phyloP scores from a whole-genome alignment of 2,888 invertebrate species.

The Baronia brevicornis region DNA sequence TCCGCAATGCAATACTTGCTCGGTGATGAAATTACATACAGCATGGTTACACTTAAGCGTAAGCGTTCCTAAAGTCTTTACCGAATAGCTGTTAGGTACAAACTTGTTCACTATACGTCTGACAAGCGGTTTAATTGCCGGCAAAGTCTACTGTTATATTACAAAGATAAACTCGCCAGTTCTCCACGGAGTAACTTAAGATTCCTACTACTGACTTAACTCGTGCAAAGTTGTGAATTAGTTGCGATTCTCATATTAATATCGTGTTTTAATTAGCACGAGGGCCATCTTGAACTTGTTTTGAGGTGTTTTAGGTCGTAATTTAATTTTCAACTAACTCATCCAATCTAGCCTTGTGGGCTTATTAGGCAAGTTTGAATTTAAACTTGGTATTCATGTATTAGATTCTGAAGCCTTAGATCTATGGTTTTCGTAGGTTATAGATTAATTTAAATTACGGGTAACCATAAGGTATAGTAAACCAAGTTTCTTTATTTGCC shows the following conservation, averaged over 20 bases:
- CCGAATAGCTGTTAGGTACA: neutral
- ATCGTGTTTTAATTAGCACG: constrained; percentile 7
- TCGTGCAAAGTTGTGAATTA: constrained; percentile 6
- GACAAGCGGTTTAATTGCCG: constrained; percentile 3
- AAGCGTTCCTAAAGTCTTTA: neutral
- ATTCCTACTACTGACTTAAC: constrained; percentile 8
- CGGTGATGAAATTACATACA: too few relatives aligned
- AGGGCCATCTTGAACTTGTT: neutral
- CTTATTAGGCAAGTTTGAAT: constrained; percentile 5
- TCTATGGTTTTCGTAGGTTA: too few relatives aligned
- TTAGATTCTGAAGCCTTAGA: too few relatives aligned
- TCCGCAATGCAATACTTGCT: too few relatives aligned
- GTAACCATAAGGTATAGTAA: too few relatives aligned
- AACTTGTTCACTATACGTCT: neutral
- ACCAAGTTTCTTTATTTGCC: too few relatives aligned
- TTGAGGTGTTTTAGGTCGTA: constrained; percentile 2
- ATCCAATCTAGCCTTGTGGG: constrained; percentile 4
- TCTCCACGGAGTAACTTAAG: neutral
- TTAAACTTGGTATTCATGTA: too few relatives aligned
- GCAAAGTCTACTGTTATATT: neutral
- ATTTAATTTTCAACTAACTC: constrained; percentile 5
- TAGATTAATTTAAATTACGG: too few relatives aligned
- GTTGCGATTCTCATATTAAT: constrained; percentile 3
- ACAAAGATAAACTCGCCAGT: neutral
- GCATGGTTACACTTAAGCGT: neutral